phyloP scores from a whole-genome alignment of 2,888 invertebrate species.

The Malachius bipustulatus region DNA sequence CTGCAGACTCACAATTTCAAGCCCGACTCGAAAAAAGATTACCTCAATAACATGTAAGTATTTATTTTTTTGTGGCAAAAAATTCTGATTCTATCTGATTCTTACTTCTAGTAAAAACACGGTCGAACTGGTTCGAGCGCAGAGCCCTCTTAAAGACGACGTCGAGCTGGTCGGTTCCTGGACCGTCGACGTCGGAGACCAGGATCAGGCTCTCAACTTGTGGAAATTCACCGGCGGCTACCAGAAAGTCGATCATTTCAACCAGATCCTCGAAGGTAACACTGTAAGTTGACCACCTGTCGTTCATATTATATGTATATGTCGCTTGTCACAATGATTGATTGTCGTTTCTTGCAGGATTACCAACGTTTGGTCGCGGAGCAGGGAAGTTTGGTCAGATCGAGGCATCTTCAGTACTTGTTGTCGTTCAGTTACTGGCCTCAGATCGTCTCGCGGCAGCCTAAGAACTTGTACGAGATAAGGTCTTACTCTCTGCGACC shows the following conservation, averaged over 20 bases:
- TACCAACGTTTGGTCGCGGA: constrained; percentile 62
- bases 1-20: constrained; percentile 90
- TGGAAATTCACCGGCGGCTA: constrained; percentile 95
- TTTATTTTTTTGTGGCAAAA: no score
- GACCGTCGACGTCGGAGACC: constrained; percentile 91
- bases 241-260: constrained; percentile 69
- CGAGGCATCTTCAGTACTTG: constrained; percentile 84
- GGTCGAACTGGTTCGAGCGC: constrained; percentile 63
- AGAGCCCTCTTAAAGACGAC: constrained; percentile 51
- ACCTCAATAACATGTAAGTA: constrained; percentile 84
- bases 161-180: constrained; percentile 90
- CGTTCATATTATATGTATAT: neutral
- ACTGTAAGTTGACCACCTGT: constrained; percentile 38
- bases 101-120: constrained; percentile 53
- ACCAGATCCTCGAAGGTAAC: constrained; percentile 54
- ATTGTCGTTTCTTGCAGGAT: constrained; percentile 42
- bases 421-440: constrained; percentile 98
- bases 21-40: constrained; percentile 76
- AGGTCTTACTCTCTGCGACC: constrained; percentile 81
- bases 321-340: constrained; percentile 6
- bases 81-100: no score
- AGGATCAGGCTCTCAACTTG: constrained; percentile 93
- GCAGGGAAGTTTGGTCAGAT: constrained; percentile 65
- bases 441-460: constrained; percentile 52
- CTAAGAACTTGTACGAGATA: constrained; percentile 82